phyloP scores from a whole-genome alignment of 1,140 invertebrate species.

The Hycleus phaleratus region DNA sequence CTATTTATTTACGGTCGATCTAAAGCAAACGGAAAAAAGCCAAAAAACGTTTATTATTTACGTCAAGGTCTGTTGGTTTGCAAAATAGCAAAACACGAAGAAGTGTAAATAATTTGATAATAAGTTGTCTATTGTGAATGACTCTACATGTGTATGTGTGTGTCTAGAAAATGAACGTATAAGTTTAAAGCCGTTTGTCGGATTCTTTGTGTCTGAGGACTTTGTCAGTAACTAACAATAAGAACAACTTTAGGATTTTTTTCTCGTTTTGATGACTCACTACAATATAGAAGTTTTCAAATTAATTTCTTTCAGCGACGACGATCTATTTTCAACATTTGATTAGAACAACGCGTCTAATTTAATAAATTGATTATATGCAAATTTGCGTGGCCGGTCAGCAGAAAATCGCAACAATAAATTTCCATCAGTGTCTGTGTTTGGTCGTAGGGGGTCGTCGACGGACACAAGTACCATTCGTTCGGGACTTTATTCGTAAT shows the following conservation, averaged over 20 bases:
- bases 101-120: constrained; percentile 4
- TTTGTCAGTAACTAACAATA: background rate
- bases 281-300: too few species aligned
- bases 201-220: too few species aligned
- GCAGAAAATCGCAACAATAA: constrained; percentile 16
- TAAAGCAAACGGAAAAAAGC: background rate
- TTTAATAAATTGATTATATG: constrained; percentile 20
- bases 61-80: background rate
- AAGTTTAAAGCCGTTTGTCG: background rate
- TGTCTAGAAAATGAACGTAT: background rate
- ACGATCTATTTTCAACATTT: background rate
- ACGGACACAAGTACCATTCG: constrained; percentile 6
- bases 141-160: too few species aligned
- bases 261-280: too few species aligned
- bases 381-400: constrained; percentile 17
- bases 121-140: constrained; percentile 3
- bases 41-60: background rate
- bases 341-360: background rate
- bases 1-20: too few species aligned
- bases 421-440: constrained; percentile 21
- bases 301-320: too few species aligned
- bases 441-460: constrained; percentile 20
- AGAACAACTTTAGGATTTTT: background rate
- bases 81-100: background rate
- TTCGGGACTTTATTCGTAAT: constrained; percentile 10